phyloP scores from a whole-genome alignment of 1,140 invertebrate species.

The Drosophila ercepeae region DNA sequence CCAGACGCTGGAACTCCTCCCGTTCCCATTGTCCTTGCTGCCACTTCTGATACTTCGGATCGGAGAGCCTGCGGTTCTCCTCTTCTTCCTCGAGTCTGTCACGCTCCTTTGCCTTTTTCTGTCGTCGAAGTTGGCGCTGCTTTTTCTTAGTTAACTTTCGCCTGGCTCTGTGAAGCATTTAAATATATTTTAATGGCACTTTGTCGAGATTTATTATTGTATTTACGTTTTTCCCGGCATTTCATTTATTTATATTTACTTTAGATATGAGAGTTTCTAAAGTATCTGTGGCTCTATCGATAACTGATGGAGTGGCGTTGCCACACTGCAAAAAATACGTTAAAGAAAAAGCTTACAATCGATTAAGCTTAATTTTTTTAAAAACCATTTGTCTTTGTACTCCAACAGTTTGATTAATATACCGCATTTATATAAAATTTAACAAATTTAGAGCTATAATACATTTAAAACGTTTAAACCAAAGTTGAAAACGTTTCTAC shows the following conservation, averaged over 20 bases:
- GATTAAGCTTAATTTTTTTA: neutral
- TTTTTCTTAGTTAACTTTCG: conserved; percentile 84
- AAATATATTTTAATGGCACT: neutral
- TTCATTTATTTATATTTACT: neutral
- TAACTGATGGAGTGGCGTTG: neutral
- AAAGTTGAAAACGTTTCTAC: too few species aligned
- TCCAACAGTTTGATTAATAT: too few species aligned
- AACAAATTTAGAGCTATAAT: neutral
- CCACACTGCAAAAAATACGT: neutral
- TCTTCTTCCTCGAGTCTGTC: conserved; percentile 59
- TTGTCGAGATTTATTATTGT: neutral
- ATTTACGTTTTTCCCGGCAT: neutral
- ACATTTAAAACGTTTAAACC: neutral
- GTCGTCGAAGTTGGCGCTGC: conserved; percentile 83
- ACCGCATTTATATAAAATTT: neutral
- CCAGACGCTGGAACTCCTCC: conserved; percentile 65
- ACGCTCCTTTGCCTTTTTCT: conserved; percentile 75
- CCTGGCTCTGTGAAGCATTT: conserved; percentile 59
- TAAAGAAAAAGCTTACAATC: neutral
- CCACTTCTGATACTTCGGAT: conserved; percentile 76
- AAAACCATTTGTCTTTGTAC: neutral
- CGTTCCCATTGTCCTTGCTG: conserved; percentile 62
- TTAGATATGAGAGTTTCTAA: neutral
- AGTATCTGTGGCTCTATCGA: neutral
- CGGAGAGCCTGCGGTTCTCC: conserved; percentile 37